Percentiles rank a stretch among this genome's conserved stretches.
Conservation (phyloP, 2,888 invertebrate species). For the Strigamia crassipes region DNA sequence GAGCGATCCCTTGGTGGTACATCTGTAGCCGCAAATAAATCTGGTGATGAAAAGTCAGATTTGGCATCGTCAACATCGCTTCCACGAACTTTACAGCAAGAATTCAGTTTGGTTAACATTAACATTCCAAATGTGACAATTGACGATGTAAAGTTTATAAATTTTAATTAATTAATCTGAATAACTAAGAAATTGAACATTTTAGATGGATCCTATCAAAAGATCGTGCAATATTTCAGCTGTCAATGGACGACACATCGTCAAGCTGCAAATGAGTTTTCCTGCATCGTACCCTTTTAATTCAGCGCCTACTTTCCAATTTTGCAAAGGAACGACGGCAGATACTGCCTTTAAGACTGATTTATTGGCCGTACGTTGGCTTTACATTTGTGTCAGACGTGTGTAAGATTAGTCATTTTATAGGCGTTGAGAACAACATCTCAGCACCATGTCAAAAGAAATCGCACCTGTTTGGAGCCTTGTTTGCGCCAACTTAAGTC, state of each 20-base stretch:
- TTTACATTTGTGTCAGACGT: not conserved
- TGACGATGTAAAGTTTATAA: slow-evolving; percentile 69
- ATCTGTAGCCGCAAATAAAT: not conserved
- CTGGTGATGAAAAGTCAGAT: not conserved
- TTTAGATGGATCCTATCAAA: slow-evolving; percentile 65
- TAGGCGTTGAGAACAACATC: slow-evolving; percentile 54
- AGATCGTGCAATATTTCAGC: slow-evolving; percentile 67
- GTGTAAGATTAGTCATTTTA: slow-evolving; percentile 8
- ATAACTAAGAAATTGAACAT: too few relatives aligned
- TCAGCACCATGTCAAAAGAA: slow-evolving; percentile 79
- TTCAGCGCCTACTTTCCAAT: slow-evolving; percentile 68
- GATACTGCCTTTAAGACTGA: slow-evolving; percentile 73
- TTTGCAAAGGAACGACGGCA: slow-evolving; percentile 70
- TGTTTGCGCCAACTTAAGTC: slow-evolving; percentile 75
- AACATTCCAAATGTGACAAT: slow-evolving; percentile 75
- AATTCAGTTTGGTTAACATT: slow-evolving; percentile 62
- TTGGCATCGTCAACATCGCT: not conserved
- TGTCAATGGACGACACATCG: slow-evolving; percentile 62
- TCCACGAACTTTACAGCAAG: slow-evolving; percentile 47
- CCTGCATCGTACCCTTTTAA: slow-evolving; percentile 75
- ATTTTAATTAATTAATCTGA: too few relatives aligned
- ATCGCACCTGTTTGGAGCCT: slow-evolving; percentile 83
- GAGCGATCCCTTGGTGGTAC: not conserved
- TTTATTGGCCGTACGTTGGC: slow-evolving; percentile 68
- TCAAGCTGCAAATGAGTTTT: slow-evolving; percentile 70